Evolutionary conservation across 2,888 invertebrate species (phyloP).

Genomic region (Fissipunctia ypsillon): DNA sequence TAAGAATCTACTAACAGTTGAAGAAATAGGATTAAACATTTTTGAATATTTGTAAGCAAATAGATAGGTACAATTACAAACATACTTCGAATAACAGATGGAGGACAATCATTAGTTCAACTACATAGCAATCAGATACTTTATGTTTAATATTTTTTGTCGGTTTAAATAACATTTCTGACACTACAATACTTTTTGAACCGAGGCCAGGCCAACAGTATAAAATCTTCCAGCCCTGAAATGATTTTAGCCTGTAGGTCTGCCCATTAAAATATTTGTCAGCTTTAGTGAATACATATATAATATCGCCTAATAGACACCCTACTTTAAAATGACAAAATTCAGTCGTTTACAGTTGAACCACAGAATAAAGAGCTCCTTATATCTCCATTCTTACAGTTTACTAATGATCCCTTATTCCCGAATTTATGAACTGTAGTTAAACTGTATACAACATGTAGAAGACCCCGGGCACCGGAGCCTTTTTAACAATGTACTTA

Average conservation of each 20-base stretch:
- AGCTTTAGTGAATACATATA: conserved; percentile 1
- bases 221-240: conserved; percentile 5
- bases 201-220: not conserved
- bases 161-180: not conserved
- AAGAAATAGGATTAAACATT: not conserved
- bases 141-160: not conserved
- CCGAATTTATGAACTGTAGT: conserved; percentile 10
- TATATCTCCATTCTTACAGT: conserved; percentile 14
- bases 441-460: conserved; percentile 26
- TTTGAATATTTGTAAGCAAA: conserved; percentile 6
- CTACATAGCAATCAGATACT: conserved; percentile 11
- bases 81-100: not conserved
- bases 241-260: not conserved
- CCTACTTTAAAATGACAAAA: conserved; percentile 48
- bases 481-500: not conserved
- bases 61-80: not conserved
- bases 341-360: conserved; percentile 43
- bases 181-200: not conserved
- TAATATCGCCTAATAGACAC: conserved; percentile 25
- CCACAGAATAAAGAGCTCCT: conserved; percentile 14
- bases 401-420: conserved; percentile 12
- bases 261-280: not conserved
- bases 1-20: conserved; percentile 21
- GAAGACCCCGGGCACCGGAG: not conserved
- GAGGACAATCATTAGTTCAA: not conserved